Percentiles rank a stretch among this genome's conserved stretches.
These are phyloP conservation scores for Stenoptilia bipunctidactyla DNA, from an alignment of 2,888 invertebrate genomes.

Conservation along the genomic window DNA sequence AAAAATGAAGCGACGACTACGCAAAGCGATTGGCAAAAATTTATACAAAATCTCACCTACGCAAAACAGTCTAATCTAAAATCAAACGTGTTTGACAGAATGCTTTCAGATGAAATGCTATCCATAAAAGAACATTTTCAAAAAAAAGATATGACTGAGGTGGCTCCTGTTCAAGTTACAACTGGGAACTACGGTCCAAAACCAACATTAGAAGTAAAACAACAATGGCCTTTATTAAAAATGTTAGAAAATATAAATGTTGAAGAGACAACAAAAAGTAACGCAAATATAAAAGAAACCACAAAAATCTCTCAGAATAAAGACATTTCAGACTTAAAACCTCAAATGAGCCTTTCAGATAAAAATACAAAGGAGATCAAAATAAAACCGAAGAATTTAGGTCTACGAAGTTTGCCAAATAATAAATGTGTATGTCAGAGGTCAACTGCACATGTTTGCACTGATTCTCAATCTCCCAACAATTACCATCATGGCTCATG, in stretches of 20 bases:
- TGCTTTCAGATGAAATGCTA: constrained; percentile 45
- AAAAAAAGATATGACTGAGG: constrained; percentile 25
- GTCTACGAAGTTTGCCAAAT: too few relatives aligned
- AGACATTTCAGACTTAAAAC: too few relatives aligned
- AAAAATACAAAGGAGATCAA: too few relatives aligned
- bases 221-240: constrained; percentile 28
- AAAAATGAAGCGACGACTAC: not conserved
- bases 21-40: constrained; percentile 13
- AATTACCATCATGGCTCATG: too few relatives aligned
- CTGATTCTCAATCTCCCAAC: too few relatives aligned
- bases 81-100: constrained; percentile 40
- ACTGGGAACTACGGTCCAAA: constrained; percentile 25
- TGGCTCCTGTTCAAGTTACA: constrained; percentile 19
- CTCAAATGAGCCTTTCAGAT: too few relatives aligned
- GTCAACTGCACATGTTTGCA: too few relatives aligned
- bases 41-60: constrained; percentile 20
- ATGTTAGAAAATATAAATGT: too few relatives aligned
- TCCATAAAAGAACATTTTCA: constrained; percentile 37
- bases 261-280: too few relatives aligned
- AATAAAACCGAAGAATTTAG: too few relatives aligned
- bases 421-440: constrained; percentile 4
- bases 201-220: constrained; percentile 35
- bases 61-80: constrained; percentile 27
- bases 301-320: constrained; percentile 30
- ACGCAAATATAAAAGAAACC: constrained; percentile 37